A percentile compares a stretch with the other conserved stretches of the same genome.
These are phyloP conservation scores for Reinhardtius hippoglossoides DNA, from an alignment of 2,113 vertebrate species.

Conservation along the genomic window DNA sequence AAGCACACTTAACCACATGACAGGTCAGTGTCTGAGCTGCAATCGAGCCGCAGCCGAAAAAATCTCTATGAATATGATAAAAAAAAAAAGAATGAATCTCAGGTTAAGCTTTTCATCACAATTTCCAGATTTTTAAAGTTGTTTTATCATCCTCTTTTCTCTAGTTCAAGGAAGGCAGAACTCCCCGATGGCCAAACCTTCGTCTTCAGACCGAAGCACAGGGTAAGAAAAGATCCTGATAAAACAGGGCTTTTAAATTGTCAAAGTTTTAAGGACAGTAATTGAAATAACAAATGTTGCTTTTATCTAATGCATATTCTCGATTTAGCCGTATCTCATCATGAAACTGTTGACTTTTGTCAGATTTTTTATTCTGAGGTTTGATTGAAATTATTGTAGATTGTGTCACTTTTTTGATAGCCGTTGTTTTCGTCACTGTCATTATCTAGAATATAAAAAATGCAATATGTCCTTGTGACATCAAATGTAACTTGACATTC, in stretches of 20 bases:
- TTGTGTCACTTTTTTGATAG: no score
- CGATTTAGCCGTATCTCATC: no score
- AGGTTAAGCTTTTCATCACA: background rate
- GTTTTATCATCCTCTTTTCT: background rate
- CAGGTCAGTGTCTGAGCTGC: slow-evolving; percentile 42
- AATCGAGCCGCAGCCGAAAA: background rate
- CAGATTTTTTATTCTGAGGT: no score
- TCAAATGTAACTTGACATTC: no score
- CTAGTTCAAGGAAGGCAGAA: slow-evolving; percentile 76
- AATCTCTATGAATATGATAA: background rate
- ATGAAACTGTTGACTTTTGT: no score
- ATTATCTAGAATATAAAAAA: no score
- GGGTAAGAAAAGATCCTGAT: slow-evolving; percentile 68
- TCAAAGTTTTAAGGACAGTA: background rate
- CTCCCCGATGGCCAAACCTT: slow-evolving; percentile 72
- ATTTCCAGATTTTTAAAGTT: background rate
- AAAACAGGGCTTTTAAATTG: background rate
- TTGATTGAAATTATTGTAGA: no score
- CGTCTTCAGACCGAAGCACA: slow-evolving; percentile 74
- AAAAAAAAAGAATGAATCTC: no score
- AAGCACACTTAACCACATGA: slow-evolving; percentile 42
- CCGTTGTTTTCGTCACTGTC: no score
- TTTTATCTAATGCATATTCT: no score
- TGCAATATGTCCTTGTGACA: no score
- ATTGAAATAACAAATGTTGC: no score